Base-by-base conservation (phyloP, 2,888 invertebrate species). In the Drosophila pegasa region DNA sequence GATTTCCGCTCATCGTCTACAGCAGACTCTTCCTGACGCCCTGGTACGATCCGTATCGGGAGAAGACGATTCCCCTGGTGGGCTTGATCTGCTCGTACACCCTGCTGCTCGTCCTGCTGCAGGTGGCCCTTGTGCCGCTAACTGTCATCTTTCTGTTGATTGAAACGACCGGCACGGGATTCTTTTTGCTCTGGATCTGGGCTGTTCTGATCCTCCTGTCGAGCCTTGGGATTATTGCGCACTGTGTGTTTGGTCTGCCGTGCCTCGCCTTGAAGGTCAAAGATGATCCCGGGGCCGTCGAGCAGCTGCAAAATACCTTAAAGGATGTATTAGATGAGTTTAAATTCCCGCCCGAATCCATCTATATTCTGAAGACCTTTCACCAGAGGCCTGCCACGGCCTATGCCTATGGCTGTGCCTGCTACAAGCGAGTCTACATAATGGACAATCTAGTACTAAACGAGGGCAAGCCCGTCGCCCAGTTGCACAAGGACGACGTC, bases 181-280 rank as follows among this genome's bases (percentile, higher is more conserved):
- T 10, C 10, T 73, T 81, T 33, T 40, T 64, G 5, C n/a, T 84
- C 2, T 61, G 65, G 59, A 54, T 71, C 8, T 85, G 87, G 87
- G 33, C 52, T 0, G 18, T 70, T 6, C 3, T 70, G 0, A 38
- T 87, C 0, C 0, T 48, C 0, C 0, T 64, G 0, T 43, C 75
- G 1, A 0, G 58, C 0, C 0, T 67, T 0, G 6, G 25, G 0
- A 0, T 74, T 0, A 0, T 68, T 1, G 0, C 47, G 0, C 40
- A 43, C 12, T 63, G 52, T 1, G 1, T 63, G 0, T 63, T 48
- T 6, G 79, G 78, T 0, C 10, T 79, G 3, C 69, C 69, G 1
- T 56, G 62, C 1, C 2, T 81, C 2, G 87, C 87, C n/a, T 59
- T 57, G 18, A 45, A 31, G 1, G 29, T 18, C 2, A 45, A 27